Evolutionary conservation across 2,113 vertebrate species (phyloP).

Genomic region (Recurvirostra avosetta): DNA sequence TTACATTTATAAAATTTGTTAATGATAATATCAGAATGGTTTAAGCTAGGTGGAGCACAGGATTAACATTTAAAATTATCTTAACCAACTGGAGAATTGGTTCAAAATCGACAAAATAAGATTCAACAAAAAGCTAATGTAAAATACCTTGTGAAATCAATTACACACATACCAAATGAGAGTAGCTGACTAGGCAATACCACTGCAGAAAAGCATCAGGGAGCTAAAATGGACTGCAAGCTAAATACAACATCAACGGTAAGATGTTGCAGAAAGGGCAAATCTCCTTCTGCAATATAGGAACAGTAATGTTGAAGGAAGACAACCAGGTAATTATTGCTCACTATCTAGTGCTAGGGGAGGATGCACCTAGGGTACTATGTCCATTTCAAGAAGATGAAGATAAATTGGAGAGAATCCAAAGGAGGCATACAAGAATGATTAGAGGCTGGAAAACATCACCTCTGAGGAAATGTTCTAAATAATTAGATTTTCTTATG

Average conservation of each 20-base stretch:
- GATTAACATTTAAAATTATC: not conserved
- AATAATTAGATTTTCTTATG: conserved; percentile 50
- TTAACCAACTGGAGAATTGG: not conserved
- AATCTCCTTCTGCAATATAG: not conserved
- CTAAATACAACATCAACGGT: not conserved
- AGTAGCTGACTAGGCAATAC: not conserved
- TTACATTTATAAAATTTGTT: not conserved
- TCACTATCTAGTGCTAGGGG: not conserved
- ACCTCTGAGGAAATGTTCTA: conserved; percentile 25
- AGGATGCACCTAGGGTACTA: not conserved
- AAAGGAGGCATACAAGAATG: not conserved
- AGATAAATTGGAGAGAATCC: conserved; percentile 27
- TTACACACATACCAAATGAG: not conserved
- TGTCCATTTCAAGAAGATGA: conserved; percentile 20
- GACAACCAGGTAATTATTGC: conserved; percentile 9
- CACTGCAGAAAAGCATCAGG: not conserved
- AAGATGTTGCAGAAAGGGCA: not conserved
- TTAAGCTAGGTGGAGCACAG: not conserved
- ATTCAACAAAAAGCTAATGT: not conserved
- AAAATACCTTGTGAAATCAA: not conserved
- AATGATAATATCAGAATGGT: not conserved
- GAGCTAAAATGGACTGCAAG: not conserved
- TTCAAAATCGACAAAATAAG: not conserved
- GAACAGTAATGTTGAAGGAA: not conserved
- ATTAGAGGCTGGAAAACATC: conserved; percentile 25